Evolutionary conservation across 2,113 vertebrate genomes (phyloP).

Genomic region (Syngnathoides biaculeatus): DNA sequence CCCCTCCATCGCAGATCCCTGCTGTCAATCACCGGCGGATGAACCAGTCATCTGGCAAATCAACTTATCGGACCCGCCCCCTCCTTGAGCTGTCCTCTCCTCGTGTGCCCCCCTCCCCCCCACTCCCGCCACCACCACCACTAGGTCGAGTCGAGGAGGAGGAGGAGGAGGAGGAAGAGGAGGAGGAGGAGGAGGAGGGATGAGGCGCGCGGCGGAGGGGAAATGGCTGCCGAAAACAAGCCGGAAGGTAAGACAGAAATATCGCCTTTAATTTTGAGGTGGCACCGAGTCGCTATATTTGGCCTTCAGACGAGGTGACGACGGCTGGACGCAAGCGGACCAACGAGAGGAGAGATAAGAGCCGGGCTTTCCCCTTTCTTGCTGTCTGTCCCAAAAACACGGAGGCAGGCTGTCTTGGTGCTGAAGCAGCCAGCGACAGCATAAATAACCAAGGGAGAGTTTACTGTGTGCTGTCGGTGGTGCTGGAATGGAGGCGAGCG

Average conservation of each 20-base stretch:
- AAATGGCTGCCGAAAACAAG: constrained; percentile 99
- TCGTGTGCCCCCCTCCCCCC: constrained; percentile 39
- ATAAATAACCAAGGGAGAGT: constrained; percentile 62
- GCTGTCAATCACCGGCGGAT: constrained; percentile 43
- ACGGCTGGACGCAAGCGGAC: constrained; percentile 14
- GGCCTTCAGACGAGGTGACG: constrained; percentile 30
- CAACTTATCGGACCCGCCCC: constrained; percentile 52
- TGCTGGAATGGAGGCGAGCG: constrained; percentile 26
- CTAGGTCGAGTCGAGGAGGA: constrained; percentile 75
- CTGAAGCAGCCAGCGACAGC: constrained; percentile 58
- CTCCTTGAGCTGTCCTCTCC: constrained; percentile 74
- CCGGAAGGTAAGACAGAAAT: constrained; percentile 90
- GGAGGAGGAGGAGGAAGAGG: constrained; percentile 40
- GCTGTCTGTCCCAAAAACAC: constrained; percentile 62
- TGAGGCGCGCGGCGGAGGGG: constrained; percentile 96
- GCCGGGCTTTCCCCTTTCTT: constrained; percentile 51
- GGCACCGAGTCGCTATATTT: constrained; percentile 22
- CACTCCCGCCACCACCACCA: constrained; percentile 55
- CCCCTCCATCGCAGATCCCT: constrained; percentile 65
- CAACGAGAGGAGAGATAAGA: constrained; percentile 26
- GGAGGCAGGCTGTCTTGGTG: constrained; percentile 50
- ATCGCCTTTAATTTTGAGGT: constrained; percentile 43
- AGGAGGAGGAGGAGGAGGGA: constrained; percentile 84
- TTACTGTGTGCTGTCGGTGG: constrained; percentile 43
- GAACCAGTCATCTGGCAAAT: constrained; percentile 54